Evolutionary conservation across 2,797 vertebrate genomes (phyloP).

Genomic region (Balearica regulorum): DNA sequence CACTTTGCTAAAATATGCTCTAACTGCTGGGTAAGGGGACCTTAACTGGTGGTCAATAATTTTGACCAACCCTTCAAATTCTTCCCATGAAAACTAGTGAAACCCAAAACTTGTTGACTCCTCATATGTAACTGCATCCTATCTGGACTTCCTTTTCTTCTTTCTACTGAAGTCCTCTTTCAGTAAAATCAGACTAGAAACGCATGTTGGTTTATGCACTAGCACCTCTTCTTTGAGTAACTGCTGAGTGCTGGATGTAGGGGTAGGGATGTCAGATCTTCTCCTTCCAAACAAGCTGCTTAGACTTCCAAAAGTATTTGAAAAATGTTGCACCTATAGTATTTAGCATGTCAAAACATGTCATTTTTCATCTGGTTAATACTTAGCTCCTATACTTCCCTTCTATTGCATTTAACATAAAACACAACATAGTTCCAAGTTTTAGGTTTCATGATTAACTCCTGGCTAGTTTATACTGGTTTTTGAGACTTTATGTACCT

Average conservation of each 20-base stretch:
- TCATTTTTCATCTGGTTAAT: background rate
- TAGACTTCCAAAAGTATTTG: background rate
- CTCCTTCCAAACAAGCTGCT: background rate
- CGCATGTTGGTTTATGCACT: background rate
- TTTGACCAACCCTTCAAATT: background rate
- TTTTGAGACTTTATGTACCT: background rate
- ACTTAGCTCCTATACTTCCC: background rate
- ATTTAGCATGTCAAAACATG: background rate
- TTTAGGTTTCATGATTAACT: conserved; percentile 6
- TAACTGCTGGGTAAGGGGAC: background rate
- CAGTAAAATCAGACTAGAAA: background rate
- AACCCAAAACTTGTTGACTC: background rate
- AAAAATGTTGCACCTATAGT: background rate
- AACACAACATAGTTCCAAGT: background rate
- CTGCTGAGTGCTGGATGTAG: background rate
- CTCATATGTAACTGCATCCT: background rate
- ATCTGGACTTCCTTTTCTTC: background rate
- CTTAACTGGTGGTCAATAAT: background rate
- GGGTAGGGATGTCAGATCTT: background rate
- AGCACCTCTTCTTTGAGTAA: background rate
- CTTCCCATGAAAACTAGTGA: background rate
- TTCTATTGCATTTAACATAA: background rate
- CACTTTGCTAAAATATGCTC: background rate
- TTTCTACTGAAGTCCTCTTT: background rate
- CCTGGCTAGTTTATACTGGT: background rate